Conservation (phyloP, 2,113 vertebrate genomes). For the Dolichallabes microphthalmus region DNA sequence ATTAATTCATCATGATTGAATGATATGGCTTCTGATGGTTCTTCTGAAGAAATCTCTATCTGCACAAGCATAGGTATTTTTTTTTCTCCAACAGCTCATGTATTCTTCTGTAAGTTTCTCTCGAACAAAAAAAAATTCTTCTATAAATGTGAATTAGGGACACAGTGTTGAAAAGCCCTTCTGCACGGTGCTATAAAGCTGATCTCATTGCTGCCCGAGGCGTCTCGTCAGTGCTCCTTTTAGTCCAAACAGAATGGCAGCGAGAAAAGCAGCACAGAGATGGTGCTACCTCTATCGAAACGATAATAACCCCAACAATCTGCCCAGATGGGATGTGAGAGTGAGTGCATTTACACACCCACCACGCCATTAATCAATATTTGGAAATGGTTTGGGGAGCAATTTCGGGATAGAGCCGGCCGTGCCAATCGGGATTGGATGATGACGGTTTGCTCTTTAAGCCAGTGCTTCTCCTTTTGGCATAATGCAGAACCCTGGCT, state of each 20-base stretch:
- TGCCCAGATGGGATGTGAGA: slow-evolving; percentile 37
- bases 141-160: neutral
- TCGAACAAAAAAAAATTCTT: neutral
- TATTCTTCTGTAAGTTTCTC: slow-evolving; percentile 33
- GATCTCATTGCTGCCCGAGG: slow-evolving; percentile 37
- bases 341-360: slow-evolving; percentile 36
- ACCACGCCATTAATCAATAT: slow-evolving; percentile 57
- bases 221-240: slow-evolving; percentile 35
- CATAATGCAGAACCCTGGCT: slow-evolving; percentile 17
- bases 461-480: slow-evolving; percentile 29
- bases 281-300: slow-evolving; percentile 34
- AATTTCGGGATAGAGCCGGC: slow-evolving; percentile 31
- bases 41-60: neutral
- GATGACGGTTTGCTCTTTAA: slow-evolving; percentile 22
- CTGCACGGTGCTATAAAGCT: neutral
- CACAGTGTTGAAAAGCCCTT: neutral
- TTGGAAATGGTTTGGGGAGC: slow-evolving; percentile 51
- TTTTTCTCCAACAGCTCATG: neutral
- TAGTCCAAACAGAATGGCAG: slow-evolving; percentile 28
- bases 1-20: neutral
- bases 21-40: neutral
- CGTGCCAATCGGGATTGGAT: slow-evolving; percentile 35
- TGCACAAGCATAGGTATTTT: neutral
- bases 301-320: slow-evolving; percentile 42
- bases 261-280: slow-evolving; percentile 30